Base-by-base conservation (phyloP, 2,888 invertebrate species). In the Ischnus inquisitorius region DNA sequence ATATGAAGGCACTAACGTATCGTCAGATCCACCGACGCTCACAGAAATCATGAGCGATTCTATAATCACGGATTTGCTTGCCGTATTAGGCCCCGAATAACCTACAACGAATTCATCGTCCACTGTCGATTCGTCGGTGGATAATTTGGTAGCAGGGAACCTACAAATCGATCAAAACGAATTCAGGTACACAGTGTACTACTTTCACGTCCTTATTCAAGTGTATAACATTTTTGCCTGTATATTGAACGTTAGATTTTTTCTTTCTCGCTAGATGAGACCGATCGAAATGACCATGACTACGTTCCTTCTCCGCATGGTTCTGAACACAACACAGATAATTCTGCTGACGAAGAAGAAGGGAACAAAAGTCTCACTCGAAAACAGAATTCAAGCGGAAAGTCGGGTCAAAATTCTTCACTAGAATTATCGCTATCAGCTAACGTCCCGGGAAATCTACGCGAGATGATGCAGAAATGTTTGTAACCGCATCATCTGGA, bases 401-500 rank as follows among this genome's bases (percentile, higher is more conserved):
- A n/a, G 6, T 22, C 19, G 60, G 19, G 16, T 60, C 67, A 62
- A n/a, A 48, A 54, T 68, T 74, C 68, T 0, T 80, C 79, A 2
- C 54, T 60, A 1, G 41, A 80, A 12, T 14, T 60, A 3, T 74
- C 74, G 2, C 25, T 62, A 2, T 28, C 48, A 6, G 57, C 25
- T 1, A 81, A 81, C 19, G 12, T 10, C 5, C 75, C 75, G 5
- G 69, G 28, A 81, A 71, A 57, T 81, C 76, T 0, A 81, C 81
- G 1, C 69, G 69, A 3, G 57, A 81, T 25, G 57, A 76, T 57
- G 54, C 34, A 6, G 54, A 69, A 0, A 81, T 76, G 81, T 81
- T 57, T 16, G 76, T 81, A 28, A 2, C 6, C 2, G 1, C 34
- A 8, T 34, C 64, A 64, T n/a, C 43, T 2, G 76, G 39, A 5